These are phyloP conservation scores for Aphelenchoides besseyi DNA, from an alignment of 1,140 invertebrate species.

Conservation along the genomic window DNA sequence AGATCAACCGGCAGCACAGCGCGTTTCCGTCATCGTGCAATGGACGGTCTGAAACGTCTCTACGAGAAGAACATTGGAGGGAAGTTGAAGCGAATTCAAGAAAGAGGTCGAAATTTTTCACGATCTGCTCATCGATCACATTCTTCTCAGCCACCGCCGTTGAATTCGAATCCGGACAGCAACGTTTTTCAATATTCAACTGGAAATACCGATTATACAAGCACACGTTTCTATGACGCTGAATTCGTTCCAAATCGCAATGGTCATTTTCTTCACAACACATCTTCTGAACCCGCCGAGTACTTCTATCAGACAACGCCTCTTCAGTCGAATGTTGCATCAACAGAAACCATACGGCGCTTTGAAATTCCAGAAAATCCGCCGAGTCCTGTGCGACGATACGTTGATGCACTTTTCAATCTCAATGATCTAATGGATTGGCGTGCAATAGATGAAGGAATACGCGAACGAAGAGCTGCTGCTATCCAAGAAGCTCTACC, in stretches of 20 bases:
- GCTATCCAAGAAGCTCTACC: too few relatives aligned
- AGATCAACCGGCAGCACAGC: too few relatives aligned
- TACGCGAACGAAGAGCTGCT: not conserved
- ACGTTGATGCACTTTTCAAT: conserved; percentile 17
- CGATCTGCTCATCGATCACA: not conserved
- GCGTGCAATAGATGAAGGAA: not conserved
- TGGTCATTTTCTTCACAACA: not conserved
- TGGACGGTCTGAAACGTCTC: not conserved
- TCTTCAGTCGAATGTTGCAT: too few relatives aligned
- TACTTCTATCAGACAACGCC: not conserved
- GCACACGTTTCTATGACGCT: not conserved
- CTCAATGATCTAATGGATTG: conserved; percentile 17
- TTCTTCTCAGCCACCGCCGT: conserved; percentile 5
- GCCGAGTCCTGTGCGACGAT: conserved; percentile 4
- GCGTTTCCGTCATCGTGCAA: not conserved
- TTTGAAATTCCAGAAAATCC: not conserved
- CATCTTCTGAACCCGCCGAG: not conserved
- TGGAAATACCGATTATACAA: not conserved
- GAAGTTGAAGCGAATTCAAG: not conserved
- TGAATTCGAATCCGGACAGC: conserved; percentile 1
- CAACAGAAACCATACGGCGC: not conserved
- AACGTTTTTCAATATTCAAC: not conserved
- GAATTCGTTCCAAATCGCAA: not conserved
- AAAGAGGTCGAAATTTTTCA: not conserved
- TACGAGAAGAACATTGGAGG: not conserved